Evolutionary conservation across 2,888 invertebrate species (phyloP).

Genomic region (Nemapogon koenigi): DNA sequence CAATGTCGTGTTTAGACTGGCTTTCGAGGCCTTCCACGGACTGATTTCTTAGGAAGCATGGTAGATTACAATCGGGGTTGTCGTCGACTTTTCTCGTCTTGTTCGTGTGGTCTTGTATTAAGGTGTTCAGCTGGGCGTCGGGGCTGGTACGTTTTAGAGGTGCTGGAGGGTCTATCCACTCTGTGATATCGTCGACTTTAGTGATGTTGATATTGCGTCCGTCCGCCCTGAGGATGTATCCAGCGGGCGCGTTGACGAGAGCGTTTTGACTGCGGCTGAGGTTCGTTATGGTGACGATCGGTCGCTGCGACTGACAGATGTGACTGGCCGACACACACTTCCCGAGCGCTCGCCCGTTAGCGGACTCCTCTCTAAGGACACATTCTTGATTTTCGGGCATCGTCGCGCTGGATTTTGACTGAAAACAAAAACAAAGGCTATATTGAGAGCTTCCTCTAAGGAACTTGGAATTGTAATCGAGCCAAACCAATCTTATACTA

Average conservation of each 20-base stretch:
- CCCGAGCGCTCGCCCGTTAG: slow-evolving; percentile 29
- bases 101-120: slow-evolving; percentile 14
- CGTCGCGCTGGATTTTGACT: slow-evolving; percentile 32
- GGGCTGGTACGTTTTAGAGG: slow-evolving; percentile 38
- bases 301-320: slow-evolving; percentile 22
- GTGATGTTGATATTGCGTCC: slow-evolving; percentile 43
- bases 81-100: slow-evolving; percentile 17
- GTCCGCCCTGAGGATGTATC: slow-evolving; percentile 41
- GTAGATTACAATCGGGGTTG: slow-evolving; percentile 20
- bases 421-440: slow-evolving; percentile 12
- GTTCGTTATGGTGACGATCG: slow-evolving; percentile 18
- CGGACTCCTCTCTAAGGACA: slow-evolving; percentile 9
- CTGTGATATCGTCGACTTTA: slow-evolving; percentile 51
- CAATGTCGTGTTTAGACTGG: slow-evolving; percentile 27
- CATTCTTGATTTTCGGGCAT: slow-evolving; percentile 13
- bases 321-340: slow-evolving; percentile 56
- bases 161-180: slow-evolving; percentile 47
- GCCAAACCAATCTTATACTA: too few relatives aligned
- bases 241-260: slow-evolving; percentile 28
- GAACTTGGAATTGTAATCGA: too few relatives aligned
- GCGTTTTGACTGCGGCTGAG: slow-evolving; percentile 31
- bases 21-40: slow-evolving; percentile 48
- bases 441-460: too few relatives aligned
- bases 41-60: slow-evolving; percentile 50
- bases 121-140: slow-evolving; percentile 29